Percentiles rank a stretch among this genome's conserved stretches.
phyloP scores from a whole-genome alignment of 2,797 vertebrate genomes.

The Phoeniculus purpureus region DNA sequence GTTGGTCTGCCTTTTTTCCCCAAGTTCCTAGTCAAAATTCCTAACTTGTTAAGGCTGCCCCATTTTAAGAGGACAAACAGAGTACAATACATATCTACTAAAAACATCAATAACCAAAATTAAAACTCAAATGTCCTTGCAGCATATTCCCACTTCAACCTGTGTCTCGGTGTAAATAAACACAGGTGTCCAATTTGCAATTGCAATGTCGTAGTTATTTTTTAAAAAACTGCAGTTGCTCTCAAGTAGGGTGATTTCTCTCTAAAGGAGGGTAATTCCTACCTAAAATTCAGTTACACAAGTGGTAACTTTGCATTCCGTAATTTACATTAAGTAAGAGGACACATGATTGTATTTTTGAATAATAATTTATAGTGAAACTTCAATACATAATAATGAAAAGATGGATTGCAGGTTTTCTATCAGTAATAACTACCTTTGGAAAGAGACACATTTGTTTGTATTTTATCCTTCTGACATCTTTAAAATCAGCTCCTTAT shows the following conservation, averaged over 20 bases:
- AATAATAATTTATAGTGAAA: background rate
- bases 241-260: background rate
- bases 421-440: background rate
- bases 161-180: background rate
- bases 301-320: background rate
- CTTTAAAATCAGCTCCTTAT: background rate
- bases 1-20: fast-evolving
- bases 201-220: background rate
- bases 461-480: background rate
- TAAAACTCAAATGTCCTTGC: background rate
- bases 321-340: background rate
- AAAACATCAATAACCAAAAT: background rate
- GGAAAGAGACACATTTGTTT: background rate
- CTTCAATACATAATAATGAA: background rate
- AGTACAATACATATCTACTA: fast-evolving
- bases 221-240: background rate
- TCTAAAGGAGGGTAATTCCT: background rate
- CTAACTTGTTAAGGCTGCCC: background rate
- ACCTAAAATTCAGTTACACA: background rate
- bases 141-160: background rate
- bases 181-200: background rate
- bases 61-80: background rate
- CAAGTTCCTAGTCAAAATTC: background rate
- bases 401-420: background rate
- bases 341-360: background rate